Evolutionary conservation across 2,888 invertebrate species (phyloP), one percentile per base, ranked within the genome.

Genomic region (Xanthorhoe spadicearia): DNA sequence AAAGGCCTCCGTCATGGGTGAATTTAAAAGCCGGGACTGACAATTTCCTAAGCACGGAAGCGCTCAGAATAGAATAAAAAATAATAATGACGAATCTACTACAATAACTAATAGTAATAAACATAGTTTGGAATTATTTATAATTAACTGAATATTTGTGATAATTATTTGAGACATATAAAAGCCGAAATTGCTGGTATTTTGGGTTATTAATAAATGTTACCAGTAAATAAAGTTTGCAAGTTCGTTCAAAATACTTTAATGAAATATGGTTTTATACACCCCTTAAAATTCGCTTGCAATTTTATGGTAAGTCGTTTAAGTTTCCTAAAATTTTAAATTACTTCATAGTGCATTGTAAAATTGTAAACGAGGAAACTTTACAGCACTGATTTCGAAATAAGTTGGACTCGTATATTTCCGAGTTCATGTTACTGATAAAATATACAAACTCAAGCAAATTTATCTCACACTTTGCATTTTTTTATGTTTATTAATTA

Each of bases 391-490:
- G 23, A 38, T 38, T 35, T 35, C 6, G 9, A 35, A 38, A 38
- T 10, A 38, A 23, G 23, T 1, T 23, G 2, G 10, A 38, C 10
- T 9, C 35, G 10, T 0, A 38, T 9, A 38, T 38, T 6, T 38
- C 8, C 8, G 35, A 1, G 8, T 38, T 38, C 35, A 10, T 9
- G 35, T 38, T 38, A 8, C 38, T 28, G 49, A 49, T 64, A 61
- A 54, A 67, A 58, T 54, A 64, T 49, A 61, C 59, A 68, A 69
- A 76, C 72, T 23, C 2, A 74, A 72, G 54, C 66, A 74, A 66
- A n/a, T n/a, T 72, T 72, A 61, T 70, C 71, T 66, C 23, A 23
- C 68, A 79, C 73, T 46, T 15, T 10, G 46, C n/a, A n/a, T n/a
- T n/a, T n/a, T n/a, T n/a, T n/a, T n/a, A n/a, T n/a, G n/a, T n/a